Evolutionary conservation across 1,140 invertebrate species (phyloP).

Genomic region (Diorhabda elongata): DNA sequence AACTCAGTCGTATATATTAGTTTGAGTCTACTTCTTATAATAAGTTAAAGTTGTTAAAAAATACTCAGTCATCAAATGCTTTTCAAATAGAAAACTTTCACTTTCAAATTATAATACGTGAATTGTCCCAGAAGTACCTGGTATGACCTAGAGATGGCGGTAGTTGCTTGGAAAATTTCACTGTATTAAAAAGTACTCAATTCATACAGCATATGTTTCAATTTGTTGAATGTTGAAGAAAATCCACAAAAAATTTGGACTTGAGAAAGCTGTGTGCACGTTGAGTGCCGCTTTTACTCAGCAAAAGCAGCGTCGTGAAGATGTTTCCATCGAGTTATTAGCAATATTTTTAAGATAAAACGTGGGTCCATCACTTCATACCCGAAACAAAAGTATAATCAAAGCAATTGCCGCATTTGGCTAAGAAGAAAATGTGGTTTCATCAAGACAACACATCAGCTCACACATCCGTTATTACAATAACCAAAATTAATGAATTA

Average conservation of each 20-base stretch:
- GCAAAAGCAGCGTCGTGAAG: neutral
- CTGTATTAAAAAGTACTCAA: neutral
- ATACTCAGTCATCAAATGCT: neutral
- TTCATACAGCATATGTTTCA: neutral
- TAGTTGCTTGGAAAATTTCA: neutral
- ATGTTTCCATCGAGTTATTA: neutral
- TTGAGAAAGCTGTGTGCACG: too few species aligned
- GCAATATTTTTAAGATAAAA: neutral
- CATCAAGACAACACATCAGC: too few species aligned
- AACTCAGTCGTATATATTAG: neutral
- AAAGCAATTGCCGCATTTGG: too few species aligned
- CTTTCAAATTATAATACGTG: neutral
- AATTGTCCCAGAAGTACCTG: neutral
- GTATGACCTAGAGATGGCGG: too few species aligned
- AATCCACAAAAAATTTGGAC: too few species aligned
- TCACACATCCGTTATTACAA: too few species aligned
- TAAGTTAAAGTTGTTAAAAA: neutral
- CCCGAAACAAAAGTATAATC: too few species aligned
- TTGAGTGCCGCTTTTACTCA: too few species aligned
- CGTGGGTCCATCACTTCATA: too few species aligned
- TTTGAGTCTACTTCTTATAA: neutral
- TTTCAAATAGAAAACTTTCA: neutral
- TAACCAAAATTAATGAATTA: too few species aligned
- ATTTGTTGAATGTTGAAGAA: neutral
- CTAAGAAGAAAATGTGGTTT: too few species aligned